Percentiles rank a stretch among this genome's conserved stretches.
These are phyloP conservation scores for Arctopsyche grandis DNA, from an alignment of 1,140 invertebrate genomes.

Conservation along the genomic window DNA sequence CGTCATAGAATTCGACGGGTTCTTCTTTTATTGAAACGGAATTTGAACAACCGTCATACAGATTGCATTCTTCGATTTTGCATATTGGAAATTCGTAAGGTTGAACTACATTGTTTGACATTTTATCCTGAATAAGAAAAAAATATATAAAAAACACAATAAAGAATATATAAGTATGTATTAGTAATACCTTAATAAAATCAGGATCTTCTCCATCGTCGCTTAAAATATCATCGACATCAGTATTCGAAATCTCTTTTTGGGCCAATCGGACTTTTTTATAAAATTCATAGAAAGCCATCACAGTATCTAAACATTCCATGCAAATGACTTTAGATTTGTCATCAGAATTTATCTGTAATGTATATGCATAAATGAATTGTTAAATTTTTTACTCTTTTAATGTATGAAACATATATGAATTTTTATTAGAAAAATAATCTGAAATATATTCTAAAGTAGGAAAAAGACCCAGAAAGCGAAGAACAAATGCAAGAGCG, in stretches of 20 bases:
- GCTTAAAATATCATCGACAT: background rate
- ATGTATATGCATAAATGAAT: background rate
- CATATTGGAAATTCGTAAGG: too few relatives aligned
- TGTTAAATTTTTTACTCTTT: too few relatives aligned
- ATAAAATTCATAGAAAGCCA: constrained; percentile 29
- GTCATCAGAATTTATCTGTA: constrained; percentile 28
- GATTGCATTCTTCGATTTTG: too few relatives aligned
- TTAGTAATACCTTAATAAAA: background rate
- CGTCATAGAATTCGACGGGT: too few relatives aligned
- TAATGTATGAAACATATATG: background rate
- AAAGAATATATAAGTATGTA: background rate
- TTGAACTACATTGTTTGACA: too few relatives aligned
- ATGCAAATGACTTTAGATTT: constrained; percentile 29
- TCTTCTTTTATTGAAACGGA: too few relatives aligned
- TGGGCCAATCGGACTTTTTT: constrained; percentile 22
- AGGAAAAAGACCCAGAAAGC: background rate
- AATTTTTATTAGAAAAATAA: background rate
- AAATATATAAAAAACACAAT: background rate
- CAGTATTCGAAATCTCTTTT: background rate
- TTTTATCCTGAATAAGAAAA: background rate
- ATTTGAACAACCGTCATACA: too few relatives aligned
- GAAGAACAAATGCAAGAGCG: background rate
- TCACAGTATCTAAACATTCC: constrained; percentile 20
- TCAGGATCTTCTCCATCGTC: too few relatives aligned
- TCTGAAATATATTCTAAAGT: background rate